Evolutionary conservation across 2,888 invertebrate species (phyloP), one percentile per base, ranked within the genome.

Genomic region (Orthosia gracilis): DNA sequence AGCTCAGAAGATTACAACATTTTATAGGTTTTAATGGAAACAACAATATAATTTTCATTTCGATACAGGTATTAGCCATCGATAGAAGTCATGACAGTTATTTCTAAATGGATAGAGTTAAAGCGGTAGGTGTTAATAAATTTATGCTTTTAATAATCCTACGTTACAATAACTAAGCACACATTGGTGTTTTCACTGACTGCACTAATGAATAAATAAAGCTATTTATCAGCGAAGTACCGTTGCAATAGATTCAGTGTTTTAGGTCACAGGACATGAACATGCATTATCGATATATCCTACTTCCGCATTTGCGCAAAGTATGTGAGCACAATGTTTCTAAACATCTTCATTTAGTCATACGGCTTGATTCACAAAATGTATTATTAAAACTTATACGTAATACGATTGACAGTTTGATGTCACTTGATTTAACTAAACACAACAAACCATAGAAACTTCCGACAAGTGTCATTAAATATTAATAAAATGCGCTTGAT

Each of bases 231-330:
- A 73, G 67, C 55, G 17, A 71, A 82, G 82, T 88, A 87, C 90
- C 86, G 91, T 89, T 89, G 69, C 68, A 78, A 73, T 70, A 82
- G 76, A 85, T 81, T 88, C 76, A 74, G 81, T 80, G 83, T 89
- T 88, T 88, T 86, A 87, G 89, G 89, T 89, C 88, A 87, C 75
- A 88, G 84, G 88, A 89, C 83, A 82, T 81, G 71, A 82, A 87
- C 81, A 86, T 82, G 74, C 73, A 79, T 78, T 84, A 85, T 81
- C 80, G 57, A 83, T 78, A 85, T 80, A 83, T 84, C 82, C 81
- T 81, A 75, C 70, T 85, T 86, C 85, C 83, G 78, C 68, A 83
- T 70, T 83, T 84, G 73, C 77, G 69, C 73, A 87, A 86, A 78
- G 59, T 76, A 66, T 49, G 75, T 78, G 23, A 67, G 15, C 69